Evolutionary conservation across 1,140 invertebrate genomes (phyloP), one percentile per base, ranked within the genome.

Genomic region (Trachymyrmex cornetzi): DNA sequence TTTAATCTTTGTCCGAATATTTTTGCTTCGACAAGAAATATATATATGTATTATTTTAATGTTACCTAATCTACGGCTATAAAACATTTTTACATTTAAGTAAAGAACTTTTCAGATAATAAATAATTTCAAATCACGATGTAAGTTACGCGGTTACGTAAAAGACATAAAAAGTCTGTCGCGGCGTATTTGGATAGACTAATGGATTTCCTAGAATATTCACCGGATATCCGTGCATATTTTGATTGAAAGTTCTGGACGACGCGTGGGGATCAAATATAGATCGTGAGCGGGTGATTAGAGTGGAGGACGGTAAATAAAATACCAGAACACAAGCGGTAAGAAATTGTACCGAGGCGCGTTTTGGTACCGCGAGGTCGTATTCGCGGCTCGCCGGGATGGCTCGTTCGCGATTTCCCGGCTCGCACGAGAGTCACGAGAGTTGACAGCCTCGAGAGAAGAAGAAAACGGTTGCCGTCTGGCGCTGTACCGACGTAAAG

Each of bases 401-500:
- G 30, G 27, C 64, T 50, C 67, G 77, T 63, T 48, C 22, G 64
- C 53, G 30, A 71, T 3, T 72, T 75, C 11, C 16, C 57, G 59
- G 74, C 19, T 11, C 22, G 22, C 38, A 12, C 22, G 66, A 69
- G 66, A 64, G 30, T 82, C 55, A 69, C 57, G 14, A 24, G 22
- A 69, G 80, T 16, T 82, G 55, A 81, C 38, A 77, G n/a, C 19
- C 27, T 72, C 57, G 11, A 19, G 27, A n/a, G 30, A 64, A 77
- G 72, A 48, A 50, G 81, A 75, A 87, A 87, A 87, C 57, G 34
- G 55, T 12, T 22, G 34, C 38, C 71, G 89, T 85, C 88, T 89
- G 88, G 79, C 71, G 74, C 53, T 71, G 75, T 64, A 71, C 74
- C 80, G 85, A 77, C 75, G 44, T 84, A 90, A 91, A 88, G 57